These are phyloP conservation scores for Galerucella nymphaeae DNA, from an alignment of 2,888 invertebrate genomes.

Conservation along the genomic window DNA sequence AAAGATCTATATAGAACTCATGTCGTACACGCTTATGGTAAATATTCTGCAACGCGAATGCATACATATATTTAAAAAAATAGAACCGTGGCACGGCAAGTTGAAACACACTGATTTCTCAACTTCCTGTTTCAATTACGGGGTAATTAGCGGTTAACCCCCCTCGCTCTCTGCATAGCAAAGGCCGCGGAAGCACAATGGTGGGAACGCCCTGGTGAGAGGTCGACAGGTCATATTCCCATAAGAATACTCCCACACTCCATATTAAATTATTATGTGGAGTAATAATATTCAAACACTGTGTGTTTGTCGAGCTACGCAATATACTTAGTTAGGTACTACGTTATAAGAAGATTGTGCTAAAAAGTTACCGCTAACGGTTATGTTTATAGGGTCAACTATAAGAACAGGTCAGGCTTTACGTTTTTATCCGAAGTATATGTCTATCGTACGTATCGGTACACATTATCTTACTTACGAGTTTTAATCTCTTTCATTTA, in stretches of 20 bases:
- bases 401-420: conserved; percentile 18
- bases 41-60: background rate
- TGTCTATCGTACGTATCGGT: no score
- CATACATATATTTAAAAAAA: background rate
- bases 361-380: conserved; percentile 34
- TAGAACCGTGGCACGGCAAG: conserved; percentile 18
- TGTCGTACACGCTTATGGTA: background rate
- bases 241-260: conserved; percentile 66
- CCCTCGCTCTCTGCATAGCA: conserved; percentile 47
- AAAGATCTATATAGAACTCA: background rate
- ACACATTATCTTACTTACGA: no score
- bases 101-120: conserved; percentile 55
- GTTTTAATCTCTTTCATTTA: no score
- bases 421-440: background rate
- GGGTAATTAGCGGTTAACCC: conserved; percentile 62
- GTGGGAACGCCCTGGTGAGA: conserved; percentile 65
- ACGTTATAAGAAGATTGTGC: conserved; percentile 31
- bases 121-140: conserved; percentile 66
- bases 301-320: conserved; percentile 41
- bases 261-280: conserved; percentile 59
- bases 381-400: conserved; percentile 33
- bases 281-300: conserved; percentile 49
- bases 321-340: conserved; percentile 23
- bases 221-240: conserved; percentile 65
- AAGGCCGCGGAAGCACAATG: conserved; percentile 62